Conservation (phyloP, 2,113 vertebrate species). For the Haliaeetus leucogaster region DNA sequence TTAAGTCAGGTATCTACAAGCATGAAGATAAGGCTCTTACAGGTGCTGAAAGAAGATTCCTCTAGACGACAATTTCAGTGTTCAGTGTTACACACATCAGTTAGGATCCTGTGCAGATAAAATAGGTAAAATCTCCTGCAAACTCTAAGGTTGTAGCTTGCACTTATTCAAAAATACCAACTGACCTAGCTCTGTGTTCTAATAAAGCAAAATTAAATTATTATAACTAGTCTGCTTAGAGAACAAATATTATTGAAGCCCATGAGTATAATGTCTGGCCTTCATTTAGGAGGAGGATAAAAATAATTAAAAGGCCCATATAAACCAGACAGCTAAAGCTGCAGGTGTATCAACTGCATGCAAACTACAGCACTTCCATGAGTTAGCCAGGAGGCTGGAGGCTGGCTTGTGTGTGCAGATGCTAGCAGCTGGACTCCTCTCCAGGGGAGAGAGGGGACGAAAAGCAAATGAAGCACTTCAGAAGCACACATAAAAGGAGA, state of each 20-base stretch:
- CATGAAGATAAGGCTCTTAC: background rate
- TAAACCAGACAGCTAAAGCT: background rate
- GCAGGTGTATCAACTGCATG: background rate
- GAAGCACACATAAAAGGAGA: background rate
- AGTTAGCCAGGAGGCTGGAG: background rate
- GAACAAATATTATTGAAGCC: background rate
- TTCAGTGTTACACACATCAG: background rate
- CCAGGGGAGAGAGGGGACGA: background rate
- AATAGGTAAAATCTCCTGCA: background rate
- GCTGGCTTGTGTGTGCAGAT: rapidly evolving
- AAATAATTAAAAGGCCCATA: background rate
- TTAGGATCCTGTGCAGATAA: background rate
- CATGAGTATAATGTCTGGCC: background rate
- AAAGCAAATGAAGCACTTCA: background rate
- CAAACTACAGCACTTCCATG: background rate
- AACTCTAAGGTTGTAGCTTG: background rate
- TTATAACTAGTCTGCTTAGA: background rate
- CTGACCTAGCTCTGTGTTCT: background rate
- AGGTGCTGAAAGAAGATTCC: background rate
- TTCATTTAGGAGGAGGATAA: background rate
- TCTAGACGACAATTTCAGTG: background rate
- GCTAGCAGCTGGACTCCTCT: background rate
- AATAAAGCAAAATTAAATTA: background rate
- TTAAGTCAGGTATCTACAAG: background rate
- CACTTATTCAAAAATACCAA: background rate